phyloP scores from a whole-genome alignment of 2,113 vertebrate species.

The Willisornis vidua region DNA sequence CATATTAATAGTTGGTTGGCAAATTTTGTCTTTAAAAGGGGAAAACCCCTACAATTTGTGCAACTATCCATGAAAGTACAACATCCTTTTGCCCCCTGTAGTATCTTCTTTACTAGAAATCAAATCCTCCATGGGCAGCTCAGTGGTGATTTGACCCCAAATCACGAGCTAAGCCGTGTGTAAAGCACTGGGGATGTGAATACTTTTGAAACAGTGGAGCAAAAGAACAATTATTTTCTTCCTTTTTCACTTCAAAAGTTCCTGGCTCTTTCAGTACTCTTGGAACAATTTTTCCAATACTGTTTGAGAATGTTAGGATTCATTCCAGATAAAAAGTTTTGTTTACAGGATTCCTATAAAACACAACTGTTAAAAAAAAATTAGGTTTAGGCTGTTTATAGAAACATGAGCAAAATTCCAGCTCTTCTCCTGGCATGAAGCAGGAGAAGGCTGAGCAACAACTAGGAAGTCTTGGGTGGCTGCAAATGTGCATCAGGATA shows the following conservation, averaged over 20 bases:
- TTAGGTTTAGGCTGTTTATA: not conserved
- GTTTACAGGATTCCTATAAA: not conserved
- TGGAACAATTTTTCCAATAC: not conserved
- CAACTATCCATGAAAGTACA: not conserved
- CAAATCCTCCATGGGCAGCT: not conserved
- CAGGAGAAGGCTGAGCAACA: not conserved
- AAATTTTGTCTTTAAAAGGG: not conserved
- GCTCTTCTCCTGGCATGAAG: not conserved
- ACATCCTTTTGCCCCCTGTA: not conserved
- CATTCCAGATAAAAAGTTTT: not conserved
- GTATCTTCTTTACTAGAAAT: not conserved
- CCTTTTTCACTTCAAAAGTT: not conserved
- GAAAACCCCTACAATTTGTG: not conserved
- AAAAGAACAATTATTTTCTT: not conserved
- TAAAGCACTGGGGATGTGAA: not conserved
- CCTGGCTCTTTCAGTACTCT: not conserved
- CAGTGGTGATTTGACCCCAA: not conserved
- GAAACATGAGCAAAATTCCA: not conserved
- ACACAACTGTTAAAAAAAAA: no score
- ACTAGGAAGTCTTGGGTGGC: not conserved
- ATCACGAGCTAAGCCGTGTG: not conserved
- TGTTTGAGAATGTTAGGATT: not conserved
- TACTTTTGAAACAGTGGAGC: not conserved
- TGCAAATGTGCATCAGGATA: not conserved
- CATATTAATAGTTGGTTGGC: not conserved